Evolutionary conservation across 2,113 vertebrate species (phyloP).

Genomic region (Neolamprologus hecqui): DNA sequence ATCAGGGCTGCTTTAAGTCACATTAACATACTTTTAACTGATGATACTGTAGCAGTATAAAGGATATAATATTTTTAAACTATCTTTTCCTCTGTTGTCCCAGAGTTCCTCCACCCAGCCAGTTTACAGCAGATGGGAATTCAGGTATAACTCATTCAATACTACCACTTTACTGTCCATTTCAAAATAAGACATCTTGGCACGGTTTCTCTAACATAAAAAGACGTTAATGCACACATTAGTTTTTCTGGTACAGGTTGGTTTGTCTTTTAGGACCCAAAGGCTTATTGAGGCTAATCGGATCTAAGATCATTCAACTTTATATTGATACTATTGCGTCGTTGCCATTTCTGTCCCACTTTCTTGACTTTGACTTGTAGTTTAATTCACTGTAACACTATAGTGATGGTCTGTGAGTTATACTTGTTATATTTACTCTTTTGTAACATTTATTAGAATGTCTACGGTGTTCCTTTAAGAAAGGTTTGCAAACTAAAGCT

Average conservation of each 20-base stretch:
- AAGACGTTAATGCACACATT: not conserved
- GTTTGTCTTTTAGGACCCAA: not conserved
- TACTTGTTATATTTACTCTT: not conserved
- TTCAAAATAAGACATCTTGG: not conserved
- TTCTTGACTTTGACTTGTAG: not conserved
- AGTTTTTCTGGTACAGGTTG: not conserved
- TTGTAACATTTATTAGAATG: not conserved
- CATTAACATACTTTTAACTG: not conserved
- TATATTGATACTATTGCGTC: not conserved
- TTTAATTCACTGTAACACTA: not conserved
- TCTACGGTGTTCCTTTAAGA: not conserved
- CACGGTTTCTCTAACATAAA: not conserved
- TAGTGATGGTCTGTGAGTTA: not conserved
- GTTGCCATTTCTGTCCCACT: not conserved
- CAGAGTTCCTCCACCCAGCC: slow-evolving; percentile 59
- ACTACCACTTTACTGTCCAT: not conserved
- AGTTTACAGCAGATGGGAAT: slow-evolving; percentile 29
- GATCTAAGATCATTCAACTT: not conserved
- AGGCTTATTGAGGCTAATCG: not conserved
- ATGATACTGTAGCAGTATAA: not conserved
- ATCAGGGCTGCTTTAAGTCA: not conserved
- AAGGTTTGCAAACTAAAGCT: not conserved
- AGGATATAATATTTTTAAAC: not conserved
- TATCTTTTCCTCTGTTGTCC: not conserved
- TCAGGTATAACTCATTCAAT: slow-evolving; percentile 32